Conservation (phyloP, 2,888 invertebrate species). For the Rhagonycha fulva region DNA sequence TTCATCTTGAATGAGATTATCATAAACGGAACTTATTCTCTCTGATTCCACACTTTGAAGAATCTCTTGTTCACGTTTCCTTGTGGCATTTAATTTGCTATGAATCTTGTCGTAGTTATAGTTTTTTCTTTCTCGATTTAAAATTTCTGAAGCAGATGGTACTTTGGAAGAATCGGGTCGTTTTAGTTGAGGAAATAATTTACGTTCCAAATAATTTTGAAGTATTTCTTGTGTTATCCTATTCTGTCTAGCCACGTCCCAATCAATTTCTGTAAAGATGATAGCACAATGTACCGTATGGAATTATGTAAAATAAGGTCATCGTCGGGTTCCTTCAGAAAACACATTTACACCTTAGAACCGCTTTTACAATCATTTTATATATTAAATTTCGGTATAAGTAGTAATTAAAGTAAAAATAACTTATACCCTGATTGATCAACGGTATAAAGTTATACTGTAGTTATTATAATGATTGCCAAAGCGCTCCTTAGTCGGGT, state of each 20-base stretch:
- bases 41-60: constrained; percentile 75
- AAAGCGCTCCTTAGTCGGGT: background rate
- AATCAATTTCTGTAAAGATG: constrained; percentile 23
- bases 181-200: constrained; percentile 63
- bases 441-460: too few species aligned
- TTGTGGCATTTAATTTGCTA: constrained; percentile 41
- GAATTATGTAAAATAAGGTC: background rate
- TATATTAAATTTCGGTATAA: too few species aligned
- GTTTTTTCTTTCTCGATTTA: constrained; percentile 56
- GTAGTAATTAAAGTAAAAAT: too few species aligned
- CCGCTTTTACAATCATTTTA: too few species aligned
- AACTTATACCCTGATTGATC: too few species aligned
- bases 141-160: constrained; percentile 69
- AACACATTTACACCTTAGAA: background rate
- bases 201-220: constrained; percentile 73
- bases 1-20: constrained; percentile 61
- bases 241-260: constrained; percentile 74
- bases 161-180: constrained; percentile 53
- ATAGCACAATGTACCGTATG: background rate
- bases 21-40: constrained; percentile 59
- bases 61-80: constrained; percentile 55
- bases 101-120: constrained; percentile 44
- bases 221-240: constrained; percentile 77
- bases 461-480: too few species aligned
- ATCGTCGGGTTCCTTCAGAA: constrained; percentile 17